Evolutionary conservation across 2,113 vertebrate species (phyloP), one percentile per base, ranked within the genome.

Genomic region (Peromyscus californicus): DNA sequence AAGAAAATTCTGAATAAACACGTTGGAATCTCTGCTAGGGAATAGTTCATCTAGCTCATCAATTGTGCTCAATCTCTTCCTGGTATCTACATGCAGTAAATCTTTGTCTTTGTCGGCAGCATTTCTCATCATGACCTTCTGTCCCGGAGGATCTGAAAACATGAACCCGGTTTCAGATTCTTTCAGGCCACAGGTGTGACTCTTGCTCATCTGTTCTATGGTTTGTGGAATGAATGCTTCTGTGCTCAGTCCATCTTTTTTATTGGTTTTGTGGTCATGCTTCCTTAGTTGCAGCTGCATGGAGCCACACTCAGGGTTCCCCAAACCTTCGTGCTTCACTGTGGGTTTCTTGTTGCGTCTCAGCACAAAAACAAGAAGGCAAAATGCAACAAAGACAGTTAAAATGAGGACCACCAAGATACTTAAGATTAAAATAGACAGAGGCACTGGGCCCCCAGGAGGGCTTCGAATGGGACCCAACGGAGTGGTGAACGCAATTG

Each of bases 321-420:
- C 99, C 91, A 99, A 98, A 29, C 99, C 99, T 98, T 99, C 99
- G 0, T 99, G 99, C 93, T 99, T 99, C 88, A 99, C 98, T 0
- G 98, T 98, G 0, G 99, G 99, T 96, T 99, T 99, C 98, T 99
- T 99, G 98, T 99, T 99, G 94, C 99, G 99, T 96, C 99, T 99
- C 96, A 99, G 98, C 96, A 99, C 99, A 94, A 99, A 99, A 94
- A 99, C 99, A 59, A 99, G 99, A 87, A 99, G 99, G 98, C 99
- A 99, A 97, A 99, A 99, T 97, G 99, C 99, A 95, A 99, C 99
- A 70, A 99, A 99, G 96, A 99, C 99, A 0, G 99, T 99, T 86
- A 99, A 98, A 97, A 99, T 99, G 33, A 99, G 99, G 97, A 99
- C 99, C 65, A 99, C 99, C 36, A 99, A 98, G 93, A 99, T 99